Base-by-base conservation (phyloP, 2,888 invertebrate genomes). In the Hyppa rectilinea region DNA sequence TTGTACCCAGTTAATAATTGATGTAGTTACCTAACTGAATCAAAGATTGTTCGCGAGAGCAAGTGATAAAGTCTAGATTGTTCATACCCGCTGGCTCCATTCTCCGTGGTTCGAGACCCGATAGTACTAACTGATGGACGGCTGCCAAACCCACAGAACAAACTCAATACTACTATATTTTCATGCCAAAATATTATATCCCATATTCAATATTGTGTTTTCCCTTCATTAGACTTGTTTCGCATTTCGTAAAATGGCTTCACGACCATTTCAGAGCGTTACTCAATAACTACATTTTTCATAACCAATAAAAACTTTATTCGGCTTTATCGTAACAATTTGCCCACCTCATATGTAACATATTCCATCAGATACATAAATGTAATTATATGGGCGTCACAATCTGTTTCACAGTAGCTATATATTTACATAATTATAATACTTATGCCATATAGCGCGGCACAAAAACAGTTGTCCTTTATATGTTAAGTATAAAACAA, bases 91-190 rank as follows among this genome's bases (percentile, higher is more conserved):
- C 40, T 67, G 68, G 61, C 43, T 47, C 43, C 65, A 63, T 70
- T 61, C 45, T 71, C 56, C 56, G 56, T 58, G 53, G 62, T 56
- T 47, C 62, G 53, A 40, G 63, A 65, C 52, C 62, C 87, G 86
- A 89, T 89, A 87, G 87, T 88, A 40, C 14, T 12, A 85, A 90
- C 88, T 90, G 91, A 92, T 93, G 93, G 92, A 89, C 84, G 87
- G 69, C 85, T 92, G 93, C 91, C 93, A 92, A 89, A 76, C 64
- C 78, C 75, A 86, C 86, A 88, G 87, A 63, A 88, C 86, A 87
- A 89, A 89, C 14, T 52, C 12, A 70, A 86, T 87, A 78, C 84
- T 85, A 88, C 88, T 87, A 87, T 89, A 89, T 90, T 89, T 89
- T 87, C 78, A 87, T 84, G 87, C 82, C 87, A 86, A 89, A 88